phyloP scores from a whole-genome alignment of 2,113 vertebrate species.

The Thymallus thymallus region DNA sequence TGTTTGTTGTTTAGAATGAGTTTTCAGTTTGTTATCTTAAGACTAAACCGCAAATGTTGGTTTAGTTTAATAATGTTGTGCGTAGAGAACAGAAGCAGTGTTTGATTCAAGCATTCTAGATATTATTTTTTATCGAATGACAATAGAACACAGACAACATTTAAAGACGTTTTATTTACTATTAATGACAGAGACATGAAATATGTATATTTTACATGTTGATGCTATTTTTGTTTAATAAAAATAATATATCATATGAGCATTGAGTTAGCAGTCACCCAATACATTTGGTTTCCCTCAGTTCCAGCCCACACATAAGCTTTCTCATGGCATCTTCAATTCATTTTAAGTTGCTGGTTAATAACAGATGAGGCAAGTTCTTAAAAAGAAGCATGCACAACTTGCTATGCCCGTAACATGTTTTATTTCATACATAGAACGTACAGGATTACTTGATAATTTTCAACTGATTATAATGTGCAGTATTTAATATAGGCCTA shows the following conservation, averaged over 20 bases:
- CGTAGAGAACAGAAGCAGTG: slow-evolving; percentile 85
- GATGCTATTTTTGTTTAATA: slow-evolving; percentile 90
- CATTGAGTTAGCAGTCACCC: slow-evolving; percentile 90
- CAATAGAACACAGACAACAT: slow-evolving; percentile 81
- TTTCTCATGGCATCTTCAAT: slow-evolving; percentile 69
- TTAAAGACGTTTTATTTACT: slow-evolving; percentile 87
- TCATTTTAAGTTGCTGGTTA: slow-evolving; percentile 65
- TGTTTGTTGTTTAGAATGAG: slow-evolving; percentile 81
- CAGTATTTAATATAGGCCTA: slow-evolving; percentile 99
- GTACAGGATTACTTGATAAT: slow-evolving; percentile 92
- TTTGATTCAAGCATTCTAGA: slow-evolving; percentile 79
- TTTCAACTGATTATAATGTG: slow-evolving; percentile 94
- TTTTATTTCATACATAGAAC: slow-evolving; percentile 89
- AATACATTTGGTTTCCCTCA: slow-evolving; percentile 86
- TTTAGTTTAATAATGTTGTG: too few relatives aligned
- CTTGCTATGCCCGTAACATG: slow-evolving; percentile 91
- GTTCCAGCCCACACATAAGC: slow-evolving; percentile 44
- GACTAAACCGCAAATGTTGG: slow-evolving; percentile 81
- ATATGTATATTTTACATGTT: slow-evolving; percentile 90
- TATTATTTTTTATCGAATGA: slow-evolving; percentile 87
- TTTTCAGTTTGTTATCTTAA: slow-evolving; percentile 90
- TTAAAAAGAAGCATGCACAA: slow-evolving; percentile 93
- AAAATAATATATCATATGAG: slow-evolving; percentile 85
- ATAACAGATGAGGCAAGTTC: slow-evolving; percentile 82
- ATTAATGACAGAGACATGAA: slow-evolving; percentile 83